A percentile compares a stretch with the other conserved stretches of the same genome.
Conservation (phyloP, 2,888 invertebrate species). For the Empis stercorea region DNA sequence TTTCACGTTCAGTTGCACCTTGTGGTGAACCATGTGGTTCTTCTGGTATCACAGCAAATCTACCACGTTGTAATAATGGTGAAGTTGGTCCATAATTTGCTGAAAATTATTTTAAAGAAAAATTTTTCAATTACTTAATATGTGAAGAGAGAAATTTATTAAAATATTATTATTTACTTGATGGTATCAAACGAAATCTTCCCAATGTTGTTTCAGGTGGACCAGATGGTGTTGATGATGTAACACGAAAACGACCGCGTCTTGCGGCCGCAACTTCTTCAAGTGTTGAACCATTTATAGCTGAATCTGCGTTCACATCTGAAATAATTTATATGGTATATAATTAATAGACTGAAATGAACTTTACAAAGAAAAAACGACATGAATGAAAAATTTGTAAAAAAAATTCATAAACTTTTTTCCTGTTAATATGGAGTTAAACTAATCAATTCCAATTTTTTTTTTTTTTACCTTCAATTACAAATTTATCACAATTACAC, state of each 20-base stretch:
- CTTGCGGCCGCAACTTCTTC: constrained; percentile 14
- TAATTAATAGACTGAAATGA: no score
- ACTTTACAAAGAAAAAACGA: no score
- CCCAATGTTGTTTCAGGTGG: constrained; percentile 36
- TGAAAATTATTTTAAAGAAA: constrained; percentile 12
- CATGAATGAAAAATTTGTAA: no score
- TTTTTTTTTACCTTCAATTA: no score
- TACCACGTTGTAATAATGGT: constrained; percentile 34
- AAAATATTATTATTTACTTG: constrained; percentile 25
- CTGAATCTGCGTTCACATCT: no score
- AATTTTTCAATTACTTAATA: not conserved
- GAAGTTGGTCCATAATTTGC: constrained; percentile 35
- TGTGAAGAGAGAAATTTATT: not conserved
- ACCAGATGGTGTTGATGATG: constrained; percentile 32
- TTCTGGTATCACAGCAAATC: constrained; percentile 37
- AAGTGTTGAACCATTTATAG: not conserved
- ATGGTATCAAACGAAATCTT: constrained; percentile 35
- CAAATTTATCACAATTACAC: no score
- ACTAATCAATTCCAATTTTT: no score
- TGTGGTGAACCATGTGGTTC: constrained; percentile 37
- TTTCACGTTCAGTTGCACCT: constrained; percentile 23
- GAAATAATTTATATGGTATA: no score
- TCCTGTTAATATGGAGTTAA: no score
- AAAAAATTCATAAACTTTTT: no score
- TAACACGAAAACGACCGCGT: constrained; percentile 43